Conservation (phyloP, 2,113 vertebrate species). For the Todiramphus chloris region DNA sequence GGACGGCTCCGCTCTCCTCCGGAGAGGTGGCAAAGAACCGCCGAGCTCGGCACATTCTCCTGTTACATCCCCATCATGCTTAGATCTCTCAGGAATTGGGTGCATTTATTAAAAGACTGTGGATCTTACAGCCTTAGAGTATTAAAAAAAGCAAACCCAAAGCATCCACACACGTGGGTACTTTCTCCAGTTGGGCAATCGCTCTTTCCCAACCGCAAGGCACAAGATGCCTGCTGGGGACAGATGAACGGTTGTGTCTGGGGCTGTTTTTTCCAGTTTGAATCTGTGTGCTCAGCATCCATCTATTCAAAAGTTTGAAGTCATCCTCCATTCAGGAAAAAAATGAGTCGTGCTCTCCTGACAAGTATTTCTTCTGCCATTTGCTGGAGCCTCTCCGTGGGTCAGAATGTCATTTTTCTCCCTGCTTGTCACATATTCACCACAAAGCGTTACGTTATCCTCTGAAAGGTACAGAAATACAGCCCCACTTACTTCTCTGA, state of each 20-base stretch:
- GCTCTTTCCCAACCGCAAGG: background rate
- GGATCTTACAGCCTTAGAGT: background rate
- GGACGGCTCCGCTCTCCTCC: background rate
- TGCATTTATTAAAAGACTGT: background rate
- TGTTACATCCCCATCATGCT: background rate
- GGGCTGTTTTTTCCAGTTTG: background rate
- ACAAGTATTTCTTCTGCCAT: background rate
- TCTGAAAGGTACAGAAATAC: background rate
- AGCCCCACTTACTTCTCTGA: background rate
- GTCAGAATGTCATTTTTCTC: background rate
- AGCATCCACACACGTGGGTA: rapidly evolving
- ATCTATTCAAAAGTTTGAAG: background rate
- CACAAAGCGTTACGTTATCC: rapidly evolving
- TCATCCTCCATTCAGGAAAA: background rate
- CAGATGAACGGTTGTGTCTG: background rate
- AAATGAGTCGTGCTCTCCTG: background rate
- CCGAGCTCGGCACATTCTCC: background rate
- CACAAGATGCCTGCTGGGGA: background rate
- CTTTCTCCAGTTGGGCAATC: background rate
- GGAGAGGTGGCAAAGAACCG: background rate
- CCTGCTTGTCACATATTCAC: rapidly evolving
- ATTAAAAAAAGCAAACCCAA: background rate
- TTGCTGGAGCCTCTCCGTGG: background rate
- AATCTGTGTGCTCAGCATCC: background rate
- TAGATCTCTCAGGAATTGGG: background rate